A percentile compares a stretch with the other conserved stretches of the same genome.
Conservation (phyloP, 2,113 vertebrate genomes). For the Oriolus oriolus region DNA sequence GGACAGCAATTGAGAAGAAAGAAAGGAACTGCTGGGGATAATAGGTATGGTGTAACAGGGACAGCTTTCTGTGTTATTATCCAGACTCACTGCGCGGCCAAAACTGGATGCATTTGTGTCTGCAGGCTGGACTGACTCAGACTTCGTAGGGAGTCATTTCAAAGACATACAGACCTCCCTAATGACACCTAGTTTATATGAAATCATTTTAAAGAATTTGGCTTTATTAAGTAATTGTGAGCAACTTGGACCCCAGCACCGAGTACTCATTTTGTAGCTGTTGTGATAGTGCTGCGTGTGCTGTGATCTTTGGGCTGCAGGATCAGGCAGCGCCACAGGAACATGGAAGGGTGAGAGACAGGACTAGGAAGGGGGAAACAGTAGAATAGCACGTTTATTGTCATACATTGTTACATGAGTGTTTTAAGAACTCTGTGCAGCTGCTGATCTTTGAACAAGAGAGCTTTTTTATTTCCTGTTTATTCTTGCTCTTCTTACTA, state of each 20-base stretch:
- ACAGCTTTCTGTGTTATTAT: not conserved
- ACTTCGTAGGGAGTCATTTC: not conserved
- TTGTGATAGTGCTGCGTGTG: not conserved
- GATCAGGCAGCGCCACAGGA: fast-evolving
- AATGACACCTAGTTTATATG: not conserved
- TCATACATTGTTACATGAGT: not conserved
- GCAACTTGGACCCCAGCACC: fast-evolving
- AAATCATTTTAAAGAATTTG: not conserved
- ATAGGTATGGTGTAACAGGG: not conserved
- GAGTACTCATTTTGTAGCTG: not conserved
- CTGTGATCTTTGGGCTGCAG: not conserved
- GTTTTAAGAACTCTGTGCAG: not conserved
- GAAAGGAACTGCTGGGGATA: not conserved
- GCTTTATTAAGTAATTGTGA: not conserved
- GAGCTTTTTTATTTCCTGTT: not conserved
- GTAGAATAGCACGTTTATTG: not conserved
- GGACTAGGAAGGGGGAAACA: not conserved
- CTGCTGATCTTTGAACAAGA: not conserved
- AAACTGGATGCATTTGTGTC: not conserved
- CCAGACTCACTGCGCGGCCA: not conserved
- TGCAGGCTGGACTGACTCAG: not conserved
- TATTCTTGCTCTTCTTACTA: not conserved
- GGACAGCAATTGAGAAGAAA: slow-evolving; percentile 9
- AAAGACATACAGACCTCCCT: not conserved
- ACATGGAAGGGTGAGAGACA: not conserved